Conservation (phyloP, 1,140 invertebrate genomes). For the Drosophila neocordata region DNA sequence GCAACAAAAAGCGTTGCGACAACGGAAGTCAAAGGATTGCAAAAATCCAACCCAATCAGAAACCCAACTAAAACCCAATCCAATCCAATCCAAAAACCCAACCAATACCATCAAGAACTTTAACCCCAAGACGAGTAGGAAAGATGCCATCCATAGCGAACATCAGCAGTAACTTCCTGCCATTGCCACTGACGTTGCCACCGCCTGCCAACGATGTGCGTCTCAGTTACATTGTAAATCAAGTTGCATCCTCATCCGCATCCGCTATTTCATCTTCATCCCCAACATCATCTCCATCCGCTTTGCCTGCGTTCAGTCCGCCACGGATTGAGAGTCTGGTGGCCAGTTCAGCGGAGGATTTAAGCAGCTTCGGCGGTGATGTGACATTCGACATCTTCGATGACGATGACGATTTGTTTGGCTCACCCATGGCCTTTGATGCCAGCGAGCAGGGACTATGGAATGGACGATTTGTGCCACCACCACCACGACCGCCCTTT, state of each 20-base stretch:
- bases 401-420: slow-evolving; percentile 85
- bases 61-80: not conserved
- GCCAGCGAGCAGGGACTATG: slow-evolving; percentile 87
- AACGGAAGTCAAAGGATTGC: slow-evolving; percentile 53
- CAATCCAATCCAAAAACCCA: not conserved
- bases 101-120: not conserved
- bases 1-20: slow-evolving; percentile 38
- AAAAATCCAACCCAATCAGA: not conserved
- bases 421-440: slow-evolving; percentile 85
- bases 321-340: slow-evolving; percentile 75
- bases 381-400: slow-evolving; percentile 83
- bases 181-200: slow-evolving; percentile 9
- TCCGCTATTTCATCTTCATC: slow-evolving; percentile 21
- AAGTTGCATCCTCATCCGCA: slow-evolving; percentile 53
- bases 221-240: slow-evolving; percentile 77
- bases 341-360: slow-evolving; percentile 72
- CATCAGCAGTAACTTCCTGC: slow-evolving; percentile 63
- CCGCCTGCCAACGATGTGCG: slow-evolving; percentile 60
- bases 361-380: slow-evolving; percentile 75
- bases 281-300: slow-evolving; percentile 12
- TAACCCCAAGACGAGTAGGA: slow-evolving; percentile 21
- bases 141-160: slow-evolving; percentile 75
- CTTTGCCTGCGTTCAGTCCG: slow-evolving; percentile 66
- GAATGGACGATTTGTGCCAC: slow-evolving; percentile 87
- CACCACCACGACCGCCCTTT: slow-evolving; percentile 87